Evolutionary conservation across 2,797 vertebrate genomes (phyloP), one percentile per base, ranked within the genome.

Genomic region (Microctenopoma steveboyesi): DNA sequence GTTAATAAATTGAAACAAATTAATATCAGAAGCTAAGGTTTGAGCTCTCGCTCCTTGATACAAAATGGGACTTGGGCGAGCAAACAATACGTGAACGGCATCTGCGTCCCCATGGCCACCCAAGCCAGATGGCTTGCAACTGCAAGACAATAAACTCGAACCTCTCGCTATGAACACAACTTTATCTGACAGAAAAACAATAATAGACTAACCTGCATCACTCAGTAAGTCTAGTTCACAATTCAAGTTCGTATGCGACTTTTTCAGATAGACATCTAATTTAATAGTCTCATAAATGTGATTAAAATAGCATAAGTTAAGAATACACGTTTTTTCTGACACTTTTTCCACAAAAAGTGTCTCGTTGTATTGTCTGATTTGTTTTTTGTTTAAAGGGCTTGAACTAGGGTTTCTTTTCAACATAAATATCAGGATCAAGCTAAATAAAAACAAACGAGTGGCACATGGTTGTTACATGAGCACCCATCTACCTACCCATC

Each of bases 61-160:
- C 76, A 79, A 84, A 84, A 88, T 50, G 62, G 72, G 72, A 76
- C 69, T 73, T 71, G 66, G 42, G 77, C 49, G 84, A 86, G 59
- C 76, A 91, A 93, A 48, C 46, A 48, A 48, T 48, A 48, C 46
- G 46, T 48, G 46, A 11, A 48, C 46, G 18, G 46, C 79, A 88
- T 88, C 87, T 88, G 89, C 86, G 87, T 86, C 87, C 83, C 85
- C 69, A 54, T 65, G 74, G 74, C 78, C 71, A 69, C 81, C 71
- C 77, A 1, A 72, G 84, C 85, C 46, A 48, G 46, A 48, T 48
- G 46, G 46, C 46, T 86, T 56, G 46, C 64, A 73, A 79, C 74
- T 46, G 52, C 65, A 55, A 86, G 88, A 93, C 92, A 93, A 93
- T 92, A 92, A 90, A 92, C 83, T 87, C 81, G 22, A 81, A 79